Evolutionary conservation across 2,888 invertebrate species (phyloP).

Genomic region (Fragum sueziense): DNA sequence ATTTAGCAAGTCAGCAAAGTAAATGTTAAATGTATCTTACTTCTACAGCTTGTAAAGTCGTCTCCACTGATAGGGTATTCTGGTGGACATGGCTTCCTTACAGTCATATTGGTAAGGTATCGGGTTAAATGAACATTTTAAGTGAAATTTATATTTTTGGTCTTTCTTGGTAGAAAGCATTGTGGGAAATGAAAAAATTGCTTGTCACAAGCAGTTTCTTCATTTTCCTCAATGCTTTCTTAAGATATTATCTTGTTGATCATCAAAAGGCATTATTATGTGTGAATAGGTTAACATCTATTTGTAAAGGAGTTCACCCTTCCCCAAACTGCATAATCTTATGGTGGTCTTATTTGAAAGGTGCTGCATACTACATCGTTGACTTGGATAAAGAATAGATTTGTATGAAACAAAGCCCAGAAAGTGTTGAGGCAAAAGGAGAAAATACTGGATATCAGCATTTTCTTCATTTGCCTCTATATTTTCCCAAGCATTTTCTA

Average conservation of each 20-base stretch:
- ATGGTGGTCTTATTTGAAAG: neutral
- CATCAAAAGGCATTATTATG: no score
- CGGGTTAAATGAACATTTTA: conserved; percentile 27
- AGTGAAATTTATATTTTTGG: no score
- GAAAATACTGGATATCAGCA: neutral
- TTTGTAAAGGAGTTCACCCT: neutral
- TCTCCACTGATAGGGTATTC: conserved; percentile 22
- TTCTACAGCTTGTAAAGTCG: conserved; percentile 26
- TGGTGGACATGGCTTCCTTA: conserved; percentile 24
- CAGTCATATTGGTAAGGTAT: conserved; percentile 30
- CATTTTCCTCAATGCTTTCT: no score
- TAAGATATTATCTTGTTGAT: no score
- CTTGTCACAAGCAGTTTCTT: no score
- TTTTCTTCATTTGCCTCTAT: neutral
- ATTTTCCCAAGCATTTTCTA: no score
- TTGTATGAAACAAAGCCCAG: no score
- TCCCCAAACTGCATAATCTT: neutral
- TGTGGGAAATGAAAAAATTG: no score
- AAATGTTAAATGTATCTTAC: conserved; percentile 9
- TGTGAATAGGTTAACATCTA: no score
- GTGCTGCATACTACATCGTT: neutral
- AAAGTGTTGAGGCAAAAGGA: neutral
- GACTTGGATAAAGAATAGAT: no score
- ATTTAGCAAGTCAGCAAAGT: no score
- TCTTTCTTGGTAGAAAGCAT: no score